These are phyloP conservation scores for Colletes latitarsis DNA, from an alignment of 1,140 invertebrate genomes.

Conservation along the genomic window DNA sequence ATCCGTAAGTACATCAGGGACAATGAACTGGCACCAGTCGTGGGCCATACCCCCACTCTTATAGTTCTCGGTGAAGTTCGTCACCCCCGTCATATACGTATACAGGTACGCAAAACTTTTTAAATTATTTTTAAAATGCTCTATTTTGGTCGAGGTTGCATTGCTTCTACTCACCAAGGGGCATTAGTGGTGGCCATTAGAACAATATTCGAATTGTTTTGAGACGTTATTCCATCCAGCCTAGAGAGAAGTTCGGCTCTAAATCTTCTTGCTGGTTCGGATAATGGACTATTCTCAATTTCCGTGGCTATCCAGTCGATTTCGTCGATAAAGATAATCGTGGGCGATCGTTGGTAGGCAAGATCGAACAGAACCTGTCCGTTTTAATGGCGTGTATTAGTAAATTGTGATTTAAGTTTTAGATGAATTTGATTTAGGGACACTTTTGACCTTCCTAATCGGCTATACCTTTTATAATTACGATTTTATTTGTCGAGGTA, in stretches of 20 bases:
- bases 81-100: too few species aligned
- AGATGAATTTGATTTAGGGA: not conserved
- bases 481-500: too few species aligned
- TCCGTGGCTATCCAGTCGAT: conserved; percentile 93
- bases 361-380: conserved; percentile 91
- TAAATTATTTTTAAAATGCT: too few species aligned
- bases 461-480: too few species aligned
- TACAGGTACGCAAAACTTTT: too few species aligned
- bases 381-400: not conserved
- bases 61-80: too few species aligned
- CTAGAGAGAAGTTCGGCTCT: conserved; percentile 96
- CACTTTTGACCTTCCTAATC: too few species aligned
- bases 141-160: too few species aligned
- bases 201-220: conserved; percentile 84
- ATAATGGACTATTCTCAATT: conserved; percentile 79
- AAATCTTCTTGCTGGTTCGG: conserved; percentile 95
- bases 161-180: conserved; percentile 86
- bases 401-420: not conserved
- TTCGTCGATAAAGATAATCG: conserved; percentile 98
- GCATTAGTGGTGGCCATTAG: conserved; percentile 94
- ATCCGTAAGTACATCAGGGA: too few species aligned
- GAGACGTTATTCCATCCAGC: conserved; percentile 91
- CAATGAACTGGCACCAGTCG: too few species aligned
- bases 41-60: too few species aligned
- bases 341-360: conserved; percentile 94